These are phyloP conservation scores for Apogon hyalosoma DNA, from an alignment of 2,797 vertebrate genomes.

Conservation along the genomic window DNA sequence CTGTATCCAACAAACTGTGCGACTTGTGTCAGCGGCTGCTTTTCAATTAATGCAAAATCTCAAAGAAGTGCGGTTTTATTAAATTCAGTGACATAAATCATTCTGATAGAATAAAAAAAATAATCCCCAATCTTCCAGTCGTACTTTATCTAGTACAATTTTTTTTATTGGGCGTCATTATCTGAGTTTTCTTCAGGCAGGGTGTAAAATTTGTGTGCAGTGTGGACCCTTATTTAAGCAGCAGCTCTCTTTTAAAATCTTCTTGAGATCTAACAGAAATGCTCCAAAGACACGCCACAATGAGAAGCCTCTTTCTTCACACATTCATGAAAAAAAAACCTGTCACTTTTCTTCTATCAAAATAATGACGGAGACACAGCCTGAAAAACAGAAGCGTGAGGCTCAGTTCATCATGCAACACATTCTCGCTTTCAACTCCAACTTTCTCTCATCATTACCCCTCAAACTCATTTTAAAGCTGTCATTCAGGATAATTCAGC, in stretches of 20 bases:
- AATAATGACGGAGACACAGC: conserved; percentile 54
- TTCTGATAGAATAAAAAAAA: conserved; percentile 2
- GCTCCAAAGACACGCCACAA: conserved; percentile 30
- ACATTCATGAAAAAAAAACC: conserved; percentile 37
- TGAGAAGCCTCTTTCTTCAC: conserved; percentile 41
- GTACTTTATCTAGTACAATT: background rate
- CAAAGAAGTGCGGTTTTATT: background rate
- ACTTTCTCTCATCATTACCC: conserved; percentile 36
- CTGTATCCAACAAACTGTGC: background rate
- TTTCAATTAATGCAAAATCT: conserved; percentile 20
- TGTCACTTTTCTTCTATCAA: conserved; percentile 24
- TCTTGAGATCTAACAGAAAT: conserved; percentile 30
- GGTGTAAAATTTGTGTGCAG: background rate
- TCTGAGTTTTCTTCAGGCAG: conserved; percentile 25
- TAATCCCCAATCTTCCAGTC: conserved; percentile 8
- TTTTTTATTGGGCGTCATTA: conserved; percentile 36
- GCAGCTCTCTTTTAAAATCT: conserved; percentile 23
- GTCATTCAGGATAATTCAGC: conserved; percentile 52
- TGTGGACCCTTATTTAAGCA: conserved; percentile 16
- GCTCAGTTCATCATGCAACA: conserved; percentile 36
- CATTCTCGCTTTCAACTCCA: conserved; percentile 34
- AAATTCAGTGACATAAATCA: conserved; percentile 22
- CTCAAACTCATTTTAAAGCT: conserved; percentile 46
- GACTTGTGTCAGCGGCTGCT: background rate
- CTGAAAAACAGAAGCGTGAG: conserved; percentile 57